phyloP scores from a whole-genome alignment of 2,113 vertebrate genomes.

The Microtus oregoni region DNA sequence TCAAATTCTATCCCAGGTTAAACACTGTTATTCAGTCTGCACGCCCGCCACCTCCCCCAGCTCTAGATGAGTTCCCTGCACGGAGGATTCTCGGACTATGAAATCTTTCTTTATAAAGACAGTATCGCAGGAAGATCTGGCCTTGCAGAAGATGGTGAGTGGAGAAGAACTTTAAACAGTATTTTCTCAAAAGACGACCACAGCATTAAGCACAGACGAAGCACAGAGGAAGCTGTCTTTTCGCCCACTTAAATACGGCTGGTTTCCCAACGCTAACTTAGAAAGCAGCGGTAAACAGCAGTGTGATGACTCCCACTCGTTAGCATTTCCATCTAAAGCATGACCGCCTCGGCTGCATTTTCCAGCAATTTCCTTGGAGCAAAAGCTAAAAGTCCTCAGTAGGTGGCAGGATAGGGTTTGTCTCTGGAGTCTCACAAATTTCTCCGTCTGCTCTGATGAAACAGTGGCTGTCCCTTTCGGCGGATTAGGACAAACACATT shows the following conservation, averaged over 20 bases:
- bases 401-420: background rate
- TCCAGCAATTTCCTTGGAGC: background rate
- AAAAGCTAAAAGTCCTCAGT: background rate
- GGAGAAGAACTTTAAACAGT: slow-evolving; percentile 42
- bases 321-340: background rate
- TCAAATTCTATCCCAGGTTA: background rate
- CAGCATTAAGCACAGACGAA: background rate
- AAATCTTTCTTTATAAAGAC: slow-evolving; percentile 56
- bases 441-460: background rate
- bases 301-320: background rate
- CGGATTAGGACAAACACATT: background rate
- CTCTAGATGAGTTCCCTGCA: slow-evolving; percentile 39
- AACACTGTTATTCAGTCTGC: background rate
- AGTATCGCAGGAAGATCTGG: slow-evolving; percentile 26
- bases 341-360: background rate
- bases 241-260: slow-evolving; percentile 1
- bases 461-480: background rate
- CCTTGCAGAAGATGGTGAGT: slow-evolving; percentile 19
- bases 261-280: slow-evolving; percentile 41
- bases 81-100: slow-evolving; percentile 11
- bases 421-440: background rate
- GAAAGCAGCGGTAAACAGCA: slow-evolving; percentile 15
- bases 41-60: background rate
- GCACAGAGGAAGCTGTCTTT: background rate
- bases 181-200: slow-evolving; percentile 36